Percentiles rank a stretch among this genome's conserved stretches.
phyloP scores from a whole-genome alignment of 2,113 vertebrate genomes.

The Polypterus bichir region DNA sequence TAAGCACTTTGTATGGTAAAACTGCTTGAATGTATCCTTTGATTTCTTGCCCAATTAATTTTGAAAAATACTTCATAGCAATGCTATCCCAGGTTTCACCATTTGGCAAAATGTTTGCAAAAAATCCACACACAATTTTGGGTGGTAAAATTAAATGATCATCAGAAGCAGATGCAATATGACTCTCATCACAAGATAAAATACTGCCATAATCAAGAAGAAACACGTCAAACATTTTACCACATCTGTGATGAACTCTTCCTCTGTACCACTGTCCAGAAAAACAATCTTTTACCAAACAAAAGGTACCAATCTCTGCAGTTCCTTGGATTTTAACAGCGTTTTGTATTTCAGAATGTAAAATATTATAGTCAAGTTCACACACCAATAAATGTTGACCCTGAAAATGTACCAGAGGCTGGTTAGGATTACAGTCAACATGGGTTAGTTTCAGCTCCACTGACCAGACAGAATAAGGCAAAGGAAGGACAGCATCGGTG shows the following conservation, averaged over 20 bases:
- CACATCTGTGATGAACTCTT: slow-evolving; percentile 55
- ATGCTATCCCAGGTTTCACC: slow-evolving; percentile 46
- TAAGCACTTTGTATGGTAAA: slow-evolving; percentile 52
- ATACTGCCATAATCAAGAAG: slow-evolving; percentile 70
- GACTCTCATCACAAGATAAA: slow-evolving; percentile 39
- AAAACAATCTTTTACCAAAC: slow-evolving; percentile 65
- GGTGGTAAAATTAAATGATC: slow-evolving; percentile 70
- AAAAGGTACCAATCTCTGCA: slow-evolving; percentile 53
- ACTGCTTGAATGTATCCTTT: slow-evolving; percentile 59
- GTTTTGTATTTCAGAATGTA: slow-evolving; percentile 71
- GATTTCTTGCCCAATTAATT: slow-evolving; percentile 53
- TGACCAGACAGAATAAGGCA: slow-evolving; percentile 32
- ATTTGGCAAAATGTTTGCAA: slow-evolving; percentile 68
- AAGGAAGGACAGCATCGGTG: slow-evolving; percentile 32
- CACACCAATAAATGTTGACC: slow-evolving; percentile 46
- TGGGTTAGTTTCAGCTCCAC: slow-evolving; percentile 63
- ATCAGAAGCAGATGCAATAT: slow-evolving; percentile 51
- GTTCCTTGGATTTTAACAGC: slow-evolving; percentile 43
- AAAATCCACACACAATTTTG: slow-evolving; percentile 64
- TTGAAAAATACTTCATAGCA: slow-evolving; percentile 62
- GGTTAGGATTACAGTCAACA: slow-evolving; percentile 57
- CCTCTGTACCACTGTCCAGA: slow-evolving; percentile 73
- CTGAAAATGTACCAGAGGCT: slow-evolving; percentile 68
- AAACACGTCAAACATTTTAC: slow-evolving; percentile 46
- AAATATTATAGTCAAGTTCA: slow-evolving; percentile 73